Conservation (phyloP, 64 coral and sea anemone genomes). For the Acropora yongei region DNA sequence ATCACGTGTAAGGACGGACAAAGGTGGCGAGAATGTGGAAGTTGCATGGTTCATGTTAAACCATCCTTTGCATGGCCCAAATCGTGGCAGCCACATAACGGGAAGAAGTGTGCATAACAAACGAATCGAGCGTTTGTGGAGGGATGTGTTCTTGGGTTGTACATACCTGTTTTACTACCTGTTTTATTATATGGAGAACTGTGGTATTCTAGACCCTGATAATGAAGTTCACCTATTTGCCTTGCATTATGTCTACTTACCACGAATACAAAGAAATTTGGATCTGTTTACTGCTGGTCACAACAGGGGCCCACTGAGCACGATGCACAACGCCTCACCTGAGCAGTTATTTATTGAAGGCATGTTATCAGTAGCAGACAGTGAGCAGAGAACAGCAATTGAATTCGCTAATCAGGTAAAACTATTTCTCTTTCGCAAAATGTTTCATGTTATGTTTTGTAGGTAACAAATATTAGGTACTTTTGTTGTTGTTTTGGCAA, state of each 20-base stretch:
- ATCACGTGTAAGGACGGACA: constrained; percentile 37
- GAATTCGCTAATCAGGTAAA: constrained; percentile 18
- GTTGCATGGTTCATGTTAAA: constrained; percentile 28
- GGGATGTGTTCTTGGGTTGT: constrained; percentile 28
- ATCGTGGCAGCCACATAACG: constrained; percentile 16
- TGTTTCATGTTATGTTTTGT: constrained; percentile 7
- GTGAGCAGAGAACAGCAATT: neutral
- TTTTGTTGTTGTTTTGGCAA: constrained; percentile 28
- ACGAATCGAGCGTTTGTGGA: constrained; percentile 32
- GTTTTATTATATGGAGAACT: constrained; percentile 45
- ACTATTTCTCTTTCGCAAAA: constrained; percentile 17
- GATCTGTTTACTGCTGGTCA: neutral
- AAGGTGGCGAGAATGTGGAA: constrained; percentile 48
- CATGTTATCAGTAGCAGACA: constrained; percentile 7
- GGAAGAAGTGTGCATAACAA: constrained; percentile 50
- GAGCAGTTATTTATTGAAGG: constrained; percentile 14
- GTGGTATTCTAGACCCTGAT: constrained; percentile 12
- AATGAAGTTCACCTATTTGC: constrained; percentile 15
- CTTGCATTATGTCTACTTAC: constrained; percentile 21
- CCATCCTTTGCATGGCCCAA: constrained; percentile 33
- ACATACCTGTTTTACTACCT: constrained; percentile 41
- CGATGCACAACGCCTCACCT: neutral
- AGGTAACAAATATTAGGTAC: constrained; percentile 1
- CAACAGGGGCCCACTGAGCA: neutral
- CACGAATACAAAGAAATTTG: constrained; percentile 5